Evolutionary conservation across 2,797 vertebrate genomes (phyloP).

Genomic region (Monodelphis domestica): DNA sequence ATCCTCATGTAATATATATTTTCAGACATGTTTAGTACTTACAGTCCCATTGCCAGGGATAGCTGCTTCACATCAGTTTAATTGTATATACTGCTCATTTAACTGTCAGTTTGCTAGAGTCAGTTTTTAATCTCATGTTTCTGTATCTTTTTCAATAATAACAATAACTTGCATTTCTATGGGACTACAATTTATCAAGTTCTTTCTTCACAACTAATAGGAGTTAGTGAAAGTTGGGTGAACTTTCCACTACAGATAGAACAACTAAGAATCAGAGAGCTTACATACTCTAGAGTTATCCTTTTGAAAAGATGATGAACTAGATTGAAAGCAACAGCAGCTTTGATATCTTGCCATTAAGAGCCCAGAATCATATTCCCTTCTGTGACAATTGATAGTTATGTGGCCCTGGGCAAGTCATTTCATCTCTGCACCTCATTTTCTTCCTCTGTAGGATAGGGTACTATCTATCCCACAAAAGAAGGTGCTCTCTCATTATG

Average conservation of each 20-base stretch:
- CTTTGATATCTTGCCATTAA: not conserved
- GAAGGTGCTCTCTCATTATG: not conserved
- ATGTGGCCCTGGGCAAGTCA: not conserved
- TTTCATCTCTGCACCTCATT: not conserved
- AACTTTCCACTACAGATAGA: not conserved
- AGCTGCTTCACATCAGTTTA: not conserved
- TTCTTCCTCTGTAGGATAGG: not conserved
- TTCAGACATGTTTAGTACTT: slow-evolving; percentile 10
- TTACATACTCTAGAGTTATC: not conserved
- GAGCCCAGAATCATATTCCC: not conserved
- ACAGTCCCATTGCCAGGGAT: not conserved
- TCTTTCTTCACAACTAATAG: not conserved
- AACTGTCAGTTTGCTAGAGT: not conserved
- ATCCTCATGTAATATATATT: not conserved
- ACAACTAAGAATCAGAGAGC: not conserved
- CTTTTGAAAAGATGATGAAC: not conserved
- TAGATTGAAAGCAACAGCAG: not conserved
- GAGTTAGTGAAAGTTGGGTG: not conserved
- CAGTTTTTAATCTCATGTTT: not conserved
- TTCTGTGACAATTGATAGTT: not conserved
- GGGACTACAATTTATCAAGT: not conserved
- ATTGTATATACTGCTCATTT: slow-evolving; percentile 19
- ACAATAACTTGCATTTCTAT: not conserved
- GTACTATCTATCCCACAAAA: not conserved
- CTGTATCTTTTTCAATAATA: not conserved